Evolutionary conservation across 2,888 invertebrate genomes (phyloP).

Genomic region (Clitarchus hookeri): DNA sequence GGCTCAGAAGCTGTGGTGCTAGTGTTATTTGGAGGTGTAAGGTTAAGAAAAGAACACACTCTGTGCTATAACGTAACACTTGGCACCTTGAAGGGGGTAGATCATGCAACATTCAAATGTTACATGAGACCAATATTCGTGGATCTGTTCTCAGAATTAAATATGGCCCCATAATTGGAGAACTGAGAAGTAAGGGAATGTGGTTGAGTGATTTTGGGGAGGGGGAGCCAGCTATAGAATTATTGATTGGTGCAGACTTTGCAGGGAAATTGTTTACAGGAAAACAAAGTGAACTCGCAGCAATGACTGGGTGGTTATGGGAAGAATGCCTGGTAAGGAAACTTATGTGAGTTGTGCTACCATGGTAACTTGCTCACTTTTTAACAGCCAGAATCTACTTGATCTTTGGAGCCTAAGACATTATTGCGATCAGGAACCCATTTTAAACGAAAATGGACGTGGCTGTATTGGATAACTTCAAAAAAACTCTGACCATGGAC

Average conservation of each 20-base stretch:
- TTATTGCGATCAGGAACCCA: background rate
- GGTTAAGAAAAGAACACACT: background rate
- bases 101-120: background rate
- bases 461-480: background rate
- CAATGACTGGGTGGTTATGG: background rate
- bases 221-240: background rate
- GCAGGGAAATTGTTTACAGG: background rate
- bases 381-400: background rate
- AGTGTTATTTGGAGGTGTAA: background rate
- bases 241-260: background rate
- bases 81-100: background rate
- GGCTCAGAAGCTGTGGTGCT: background rate
- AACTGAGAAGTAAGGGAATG: background rate
- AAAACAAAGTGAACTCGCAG: background rate
- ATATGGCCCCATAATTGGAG: background rate
- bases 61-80: background rate
- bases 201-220: background rate
- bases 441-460: background rate
- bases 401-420: background rate
- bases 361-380: too few relatives aligned
- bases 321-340: background rate
- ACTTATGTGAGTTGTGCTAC: background rate
- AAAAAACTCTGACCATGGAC: background rate
- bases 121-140: background rate
- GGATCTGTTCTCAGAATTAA: background rate